Percentiles rank a stretch among this genome's conserved stretches.
These are phyloP conservation scores for Lasioglossum morio DNA, from an alignment of 2,888 invertebrate genomes.

Conservation along the genomic window DNA sequence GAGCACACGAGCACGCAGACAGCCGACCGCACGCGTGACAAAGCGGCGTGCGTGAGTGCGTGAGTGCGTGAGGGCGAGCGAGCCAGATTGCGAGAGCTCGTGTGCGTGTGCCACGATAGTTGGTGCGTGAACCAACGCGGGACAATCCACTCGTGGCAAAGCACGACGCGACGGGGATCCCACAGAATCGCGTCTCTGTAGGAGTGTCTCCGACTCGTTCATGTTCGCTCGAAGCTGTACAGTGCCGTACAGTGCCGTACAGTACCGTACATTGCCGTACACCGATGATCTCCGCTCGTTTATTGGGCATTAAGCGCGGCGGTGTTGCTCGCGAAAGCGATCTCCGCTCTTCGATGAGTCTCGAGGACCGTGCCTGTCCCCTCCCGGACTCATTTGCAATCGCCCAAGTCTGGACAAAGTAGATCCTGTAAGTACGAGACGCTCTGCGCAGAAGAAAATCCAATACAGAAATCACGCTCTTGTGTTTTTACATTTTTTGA, in stretches of 20 bases:
- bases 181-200: slow-evolving; percentile 42
- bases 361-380: background rate
- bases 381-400: background rate
- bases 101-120: slow-evolving; percentile 54
- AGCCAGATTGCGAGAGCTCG: background rate
- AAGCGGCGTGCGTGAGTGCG: slow-evolving; percentile 31
- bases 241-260: no score
- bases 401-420: slow-evolving; percentile 4
- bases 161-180: slow-evolving; percentile 16
- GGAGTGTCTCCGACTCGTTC: slow-evolving; percentile 26
- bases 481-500: no score
- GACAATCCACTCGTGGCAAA: slow-evolving; percentile 54
- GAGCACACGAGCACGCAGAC: slow-evolving; percentile 52
- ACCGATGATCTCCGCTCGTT: slow-evolving; percentile 49
- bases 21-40: slow-evolving; percentile 65
- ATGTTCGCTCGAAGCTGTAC: slow-evolving; percentile 49
- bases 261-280: no score
- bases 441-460: background rate
- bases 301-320: slow-evolving; percentile 48
- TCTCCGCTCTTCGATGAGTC: slow-evolving; percentile 2
- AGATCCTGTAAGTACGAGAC: background rate
- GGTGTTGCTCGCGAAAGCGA: slow-evolving; percentile 35
- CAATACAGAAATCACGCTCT: background rate
- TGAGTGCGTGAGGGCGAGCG: slow-evolving; percentile 41
- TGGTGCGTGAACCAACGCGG: slow-evolving; percentile 48